These are phyloP conservation scores for Sebastes baramenuke DNA, from an alignment of 2,797 vertebrate genomes.

Conservation along the genomic window DNA sequence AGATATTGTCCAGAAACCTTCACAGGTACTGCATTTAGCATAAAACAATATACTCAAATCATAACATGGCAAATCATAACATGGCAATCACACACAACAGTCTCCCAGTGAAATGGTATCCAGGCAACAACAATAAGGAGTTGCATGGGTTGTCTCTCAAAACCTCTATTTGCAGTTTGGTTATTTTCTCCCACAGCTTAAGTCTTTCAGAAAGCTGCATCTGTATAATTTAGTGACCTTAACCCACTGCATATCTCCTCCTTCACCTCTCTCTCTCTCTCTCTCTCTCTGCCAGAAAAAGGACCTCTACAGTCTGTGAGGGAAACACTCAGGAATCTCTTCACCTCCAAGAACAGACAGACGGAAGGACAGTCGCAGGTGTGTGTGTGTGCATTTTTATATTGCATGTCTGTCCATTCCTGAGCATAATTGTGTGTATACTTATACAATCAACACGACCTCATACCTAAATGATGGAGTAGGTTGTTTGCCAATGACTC, in stretches of 20 bases:
- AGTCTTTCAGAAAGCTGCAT: not conserved
- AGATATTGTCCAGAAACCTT: too few relatives aligned
- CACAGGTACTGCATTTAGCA: too few relatives aligned
- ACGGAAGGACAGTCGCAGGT: conserved; percentile 70
- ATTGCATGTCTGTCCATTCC: not conserved
- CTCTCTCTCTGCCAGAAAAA: conserved; percentile 47
- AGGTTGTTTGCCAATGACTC: too few relatives aligned
- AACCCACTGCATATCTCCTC: not conserved
- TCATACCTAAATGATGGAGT: not conserved
- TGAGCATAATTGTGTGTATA: not conserved
- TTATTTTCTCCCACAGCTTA: conserved; percentile 9
- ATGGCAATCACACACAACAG: not conserved
- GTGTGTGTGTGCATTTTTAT: not conserved
- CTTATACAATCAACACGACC: not conserved
- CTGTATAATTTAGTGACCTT: conserved; percentile 38
- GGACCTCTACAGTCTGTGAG: conserved; percentile 76
- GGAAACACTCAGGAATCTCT: conserved; percentile 71
- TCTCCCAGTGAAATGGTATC: conserved; percentile 47
- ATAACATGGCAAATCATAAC: too few relatives aligned
- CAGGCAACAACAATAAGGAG: conserved; percentile 52
- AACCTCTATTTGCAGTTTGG: not conserved
- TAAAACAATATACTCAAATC: too few relatives aligned
- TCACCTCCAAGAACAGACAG: conserved; percentile 60
- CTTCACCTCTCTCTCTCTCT: not conserved
- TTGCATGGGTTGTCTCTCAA: not conserved